Base-by-base conservation (phyloP, 2,888 invertebrate species). In the Trachelus iudaicus region DNA sequence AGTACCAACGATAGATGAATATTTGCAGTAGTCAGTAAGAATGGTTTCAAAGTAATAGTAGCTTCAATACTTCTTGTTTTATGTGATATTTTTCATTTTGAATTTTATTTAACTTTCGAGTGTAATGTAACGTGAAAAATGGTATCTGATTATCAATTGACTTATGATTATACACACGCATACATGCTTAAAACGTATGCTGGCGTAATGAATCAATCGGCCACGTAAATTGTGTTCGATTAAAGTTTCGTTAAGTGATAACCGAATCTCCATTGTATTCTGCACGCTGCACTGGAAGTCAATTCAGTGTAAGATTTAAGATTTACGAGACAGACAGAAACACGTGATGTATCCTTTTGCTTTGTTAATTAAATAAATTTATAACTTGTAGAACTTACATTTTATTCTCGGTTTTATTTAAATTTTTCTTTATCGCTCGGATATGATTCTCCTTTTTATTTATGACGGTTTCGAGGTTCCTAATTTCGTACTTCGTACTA, bases 31-130 rank as follows among this genome's bases (percentile, higher is more conserved):
- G 40, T 15, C 40, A 15, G 15, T 69, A 69, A 31, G 30, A 69
- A 69, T 69, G 69, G 69, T 69, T 69, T 69, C 69, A 69, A 69
- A 69, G 69, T 69, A 69, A 69, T 69, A 30, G 33, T 69, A 69
- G 69, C 30, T 69, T 33, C 69, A 40, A 40, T 40, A 15, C 6
- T 6, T 40, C 2, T 40, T 40, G 2, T 15, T 40, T 40, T 40
- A 40, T 40, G 4, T 40, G 15, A 40, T 40, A 37, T 40, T 40
- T 40, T 69, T 69, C 6, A 33, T 30, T n/a, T 69, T n/a, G 15
- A 40, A 40, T 40, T 40, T 40, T 6, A 40, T 40, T 40, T 40
- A 40, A 40, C 15, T 40, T 15, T 40, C 6, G 6, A 15, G 15
- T 40, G 6, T 1, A 40, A 40, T 40, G 15, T 40, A 40, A 15